Conservation (phyloP, 2,113 vertebrate genomes). For the Daphoenositta chrysoptera region DNA sequence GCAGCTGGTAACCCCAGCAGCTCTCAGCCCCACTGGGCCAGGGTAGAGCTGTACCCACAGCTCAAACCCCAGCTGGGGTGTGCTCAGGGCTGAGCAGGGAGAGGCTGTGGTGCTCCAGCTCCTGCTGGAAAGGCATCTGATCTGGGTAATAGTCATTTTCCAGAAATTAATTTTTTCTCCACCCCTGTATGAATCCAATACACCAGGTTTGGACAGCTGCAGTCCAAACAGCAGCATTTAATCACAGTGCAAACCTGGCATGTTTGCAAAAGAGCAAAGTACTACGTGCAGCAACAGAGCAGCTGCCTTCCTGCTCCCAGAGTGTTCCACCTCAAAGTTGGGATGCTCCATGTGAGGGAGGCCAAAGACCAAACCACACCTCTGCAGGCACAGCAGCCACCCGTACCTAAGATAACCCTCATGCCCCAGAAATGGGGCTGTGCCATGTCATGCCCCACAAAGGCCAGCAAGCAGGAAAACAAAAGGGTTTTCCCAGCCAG, state of each 20-base stretch:
- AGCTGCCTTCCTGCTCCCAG: not conserved
- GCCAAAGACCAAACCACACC: not conserved
- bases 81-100: not conserved
- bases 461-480: not conserved
- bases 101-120: not conserved
- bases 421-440: not conserved
- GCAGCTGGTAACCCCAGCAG: not conserved
- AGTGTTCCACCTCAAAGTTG: not conserved
- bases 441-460: not conserved
- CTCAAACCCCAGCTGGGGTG: not conserved
- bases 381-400: not conserved
- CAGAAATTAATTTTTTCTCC: not conserved
- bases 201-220: conserved; percentile 10
- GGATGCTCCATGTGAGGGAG: not conserved
- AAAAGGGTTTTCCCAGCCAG: not conserved
- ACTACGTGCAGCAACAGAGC: not conserved
- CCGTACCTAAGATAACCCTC: not conserved
- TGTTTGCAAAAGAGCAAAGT: not conserved
- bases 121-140: not conserved
- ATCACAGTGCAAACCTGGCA: not conserved
- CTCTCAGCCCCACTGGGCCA: not conserved
- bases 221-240: not conserved
- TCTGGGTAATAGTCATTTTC: not conserved
- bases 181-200: not conserved
- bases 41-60: not conserved